Evolutionary conservation across 2,113 vertebrate genomes (phyloP).

Genomic region (Coptodon bakossiorum): DNA sequence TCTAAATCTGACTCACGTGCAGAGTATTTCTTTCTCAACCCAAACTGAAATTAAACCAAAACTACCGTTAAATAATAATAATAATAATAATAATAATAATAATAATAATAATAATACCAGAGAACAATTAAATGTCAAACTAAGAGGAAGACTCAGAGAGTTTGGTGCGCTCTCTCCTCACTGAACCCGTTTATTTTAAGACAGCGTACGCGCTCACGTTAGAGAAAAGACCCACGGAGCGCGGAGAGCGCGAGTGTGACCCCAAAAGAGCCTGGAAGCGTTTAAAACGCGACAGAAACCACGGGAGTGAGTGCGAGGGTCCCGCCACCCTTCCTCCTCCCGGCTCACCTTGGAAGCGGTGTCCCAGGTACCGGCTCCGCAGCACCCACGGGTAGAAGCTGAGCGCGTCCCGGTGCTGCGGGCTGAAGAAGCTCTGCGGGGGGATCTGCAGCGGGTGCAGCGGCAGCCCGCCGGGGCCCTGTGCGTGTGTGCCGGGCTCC

Average conservation of each 20-base stretch:
- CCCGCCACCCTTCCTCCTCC: not conserved
- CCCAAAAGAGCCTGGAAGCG: not conserved
- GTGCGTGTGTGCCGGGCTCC: slow-evolving; percentile 62
- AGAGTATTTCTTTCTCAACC: not conserved
- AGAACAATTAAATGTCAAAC: not conserved
- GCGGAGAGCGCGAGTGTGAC: not conserved
- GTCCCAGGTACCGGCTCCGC: slow-evolving; percentile 72
- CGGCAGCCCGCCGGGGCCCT: slow-evolving; percentile 53
- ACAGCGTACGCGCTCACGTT: not conserved
- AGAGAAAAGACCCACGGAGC: not conserved
- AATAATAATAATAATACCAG: not conserved
- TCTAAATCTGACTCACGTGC: not conserved
- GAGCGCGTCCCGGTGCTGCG: slow-evolving; percentile 70
- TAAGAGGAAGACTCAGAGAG: not conserved
- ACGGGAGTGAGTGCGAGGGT: not conserved
- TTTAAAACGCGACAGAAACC: not conserved
- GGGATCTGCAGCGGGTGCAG: slow-evolving; percentile 73
- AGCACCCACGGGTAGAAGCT: slow-evolving; percentile 79
- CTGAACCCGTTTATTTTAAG: not conserved
- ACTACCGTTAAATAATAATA: not conserved
- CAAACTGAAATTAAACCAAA: not conserved
- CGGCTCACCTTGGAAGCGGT: slow-evolving; percentile 70
- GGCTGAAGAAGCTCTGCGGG: slow-evolving; percentile 71
- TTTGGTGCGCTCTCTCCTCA: not conserved
- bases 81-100: not conserved